These are phyloP conservation scores for Tyria jacobaeae DNA, from an alignment of 2,888 invertebrate genomes.

Conservation along the genomic window DNA sequence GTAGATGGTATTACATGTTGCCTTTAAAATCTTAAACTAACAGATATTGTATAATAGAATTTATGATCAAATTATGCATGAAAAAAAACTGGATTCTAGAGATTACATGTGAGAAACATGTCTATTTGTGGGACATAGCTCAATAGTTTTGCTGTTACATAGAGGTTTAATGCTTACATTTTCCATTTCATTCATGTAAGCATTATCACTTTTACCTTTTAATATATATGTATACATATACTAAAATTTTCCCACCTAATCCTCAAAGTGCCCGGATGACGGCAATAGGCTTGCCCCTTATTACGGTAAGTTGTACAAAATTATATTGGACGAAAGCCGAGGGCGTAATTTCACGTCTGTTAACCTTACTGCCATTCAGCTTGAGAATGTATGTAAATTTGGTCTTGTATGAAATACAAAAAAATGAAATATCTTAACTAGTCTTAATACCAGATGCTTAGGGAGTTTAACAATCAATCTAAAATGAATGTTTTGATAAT, in stretches of 20 bases:
- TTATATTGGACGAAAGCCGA: too few relatives aligned
- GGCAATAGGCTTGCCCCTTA: too few relatives aligned
- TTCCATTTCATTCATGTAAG: too few relatives aligned
- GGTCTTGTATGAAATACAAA: background rate
- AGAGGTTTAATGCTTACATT: too few relatives aligned
- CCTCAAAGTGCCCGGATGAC: too few relatives aligned
- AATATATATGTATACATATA: too few relatives aligned
- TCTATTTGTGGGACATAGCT: constrained; percentile 16
- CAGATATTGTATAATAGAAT: constrained; percentile 22
- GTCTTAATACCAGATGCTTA: background rate
- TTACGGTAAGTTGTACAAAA: too few relatives aligned
- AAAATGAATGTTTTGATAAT: background rate
- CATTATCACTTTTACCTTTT: too few relatives aligned
- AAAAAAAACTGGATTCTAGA: constrained; percentile 16
- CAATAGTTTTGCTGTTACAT: background rate
- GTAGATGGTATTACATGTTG: constrained; percentile 31
- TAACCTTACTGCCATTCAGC: too few relatives aligned
- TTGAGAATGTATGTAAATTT: too few relatives aligned
- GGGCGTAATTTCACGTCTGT: too few relatives aligned
- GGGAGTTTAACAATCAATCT: background rate
- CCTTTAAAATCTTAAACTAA: constrained; percentile 44
- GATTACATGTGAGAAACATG: constrained; percentile 18
- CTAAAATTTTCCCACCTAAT: too few relatives aligned
- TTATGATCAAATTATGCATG: constrained; percentile 17
- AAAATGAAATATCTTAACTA: background rate